Evolutionary conservation across 2,888 invertebrate species (phyloP), one percentile per base, ranked within the genome.

Genomic region (Ophion ellenae): DNA sequence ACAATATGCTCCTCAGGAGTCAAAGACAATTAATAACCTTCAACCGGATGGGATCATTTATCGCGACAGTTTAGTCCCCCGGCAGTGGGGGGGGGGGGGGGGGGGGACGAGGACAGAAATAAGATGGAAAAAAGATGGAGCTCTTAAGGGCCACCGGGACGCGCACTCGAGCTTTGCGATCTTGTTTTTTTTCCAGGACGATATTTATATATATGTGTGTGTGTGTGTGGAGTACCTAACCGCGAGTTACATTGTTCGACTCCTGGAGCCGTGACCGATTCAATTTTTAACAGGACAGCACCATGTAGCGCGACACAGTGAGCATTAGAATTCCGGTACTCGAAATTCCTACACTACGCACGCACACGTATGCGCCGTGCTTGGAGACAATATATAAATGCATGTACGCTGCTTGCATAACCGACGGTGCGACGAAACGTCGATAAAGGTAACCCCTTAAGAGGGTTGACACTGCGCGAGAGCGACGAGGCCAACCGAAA

Each of bases 41-140:
- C 84, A 70, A 66, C 28, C 88, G 87, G 84, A 76, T 83, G 86
- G 85, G 86, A 92, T 92, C 93, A 93, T 93, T 93, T 93, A 93
- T 93, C 93, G 94, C 93, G 93, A 93, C 93, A 93, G 93, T 94
- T 93, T 93, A 93, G 92, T 86, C 87, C 88, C 76, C 76, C 67
- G 71, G 70, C 71, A 83, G 63, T 80, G 70, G n/a, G 6, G 36
- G 47, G 40, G 66, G 32, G 45, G 71, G 66, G 71, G 40, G 71
- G 63, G 53, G 20, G 67, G 61, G 67, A 67, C 5, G 32, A 24
- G 59, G 47, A 47, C 3, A 47, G 24, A 10, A 40, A 40, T 40
- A 67, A 78, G 69, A 24, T 63, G 47, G 74, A 74, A 67, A 66
- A 84, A 86, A 83, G 66, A 84, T 47, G 79, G 81, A 64, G 47